Conservation (phyloP, 2,113 vertebrate genomes). For the Phyllostomus discolor region DNA sequence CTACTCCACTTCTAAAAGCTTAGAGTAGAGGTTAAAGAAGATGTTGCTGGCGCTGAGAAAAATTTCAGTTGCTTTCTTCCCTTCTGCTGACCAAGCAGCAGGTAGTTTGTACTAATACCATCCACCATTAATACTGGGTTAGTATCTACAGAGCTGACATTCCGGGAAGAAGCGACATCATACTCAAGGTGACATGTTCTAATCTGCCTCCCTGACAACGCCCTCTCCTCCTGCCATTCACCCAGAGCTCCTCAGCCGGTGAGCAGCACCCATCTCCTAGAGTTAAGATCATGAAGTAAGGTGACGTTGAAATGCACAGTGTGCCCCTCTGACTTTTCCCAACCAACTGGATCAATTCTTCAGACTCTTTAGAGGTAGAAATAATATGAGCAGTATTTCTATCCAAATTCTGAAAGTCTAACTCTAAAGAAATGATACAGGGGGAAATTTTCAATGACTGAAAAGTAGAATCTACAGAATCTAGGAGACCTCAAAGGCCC, state of each 20-base stretch:
- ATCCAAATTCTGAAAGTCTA: slow-evolving; percentile 7
- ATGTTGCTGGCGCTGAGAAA: not conserved
- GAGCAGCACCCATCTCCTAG: not conserved
- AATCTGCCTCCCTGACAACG: not conserved
- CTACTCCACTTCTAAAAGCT: not conserved
- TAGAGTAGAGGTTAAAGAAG: not conserved
- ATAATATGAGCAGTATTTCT: not conserved
- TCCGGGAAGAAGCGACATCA: not conserved
- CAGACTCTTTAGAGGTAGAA: not conserved
- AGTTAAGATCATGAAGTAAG: not conserved
- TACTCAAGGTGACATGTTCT: not conserved
- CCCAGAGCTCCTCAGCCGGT: not conserved
- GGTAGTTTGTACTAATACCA: not conserved
- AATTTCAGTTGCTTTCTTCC: not conserved
- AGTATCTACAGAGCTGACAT: not conserved
- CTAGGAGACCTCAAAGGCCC: not conserved
- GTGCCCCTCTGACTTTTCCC: not conserved
- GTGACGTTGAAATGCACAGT: not conserved
- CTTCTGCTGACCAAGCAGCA: not conserved
- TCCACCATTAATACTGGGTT: not conserved
- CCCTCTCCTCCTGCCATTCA: not conserved
- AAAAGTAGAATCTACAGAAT: slow-evolving; percentile 28
- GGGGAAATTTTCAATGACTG: slow-evolving; percentile 25
- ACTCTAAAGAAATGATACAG: not conserved
- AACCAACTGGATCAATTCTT: not conserved